A percentile compares a stretch with the other conserved stretches of the same genome.
These are phyloP conservation scores for Casuarius casuarius DNA, from an alignment of 2,113 vertebrate species.

Conservation along the genomic window DNA sequence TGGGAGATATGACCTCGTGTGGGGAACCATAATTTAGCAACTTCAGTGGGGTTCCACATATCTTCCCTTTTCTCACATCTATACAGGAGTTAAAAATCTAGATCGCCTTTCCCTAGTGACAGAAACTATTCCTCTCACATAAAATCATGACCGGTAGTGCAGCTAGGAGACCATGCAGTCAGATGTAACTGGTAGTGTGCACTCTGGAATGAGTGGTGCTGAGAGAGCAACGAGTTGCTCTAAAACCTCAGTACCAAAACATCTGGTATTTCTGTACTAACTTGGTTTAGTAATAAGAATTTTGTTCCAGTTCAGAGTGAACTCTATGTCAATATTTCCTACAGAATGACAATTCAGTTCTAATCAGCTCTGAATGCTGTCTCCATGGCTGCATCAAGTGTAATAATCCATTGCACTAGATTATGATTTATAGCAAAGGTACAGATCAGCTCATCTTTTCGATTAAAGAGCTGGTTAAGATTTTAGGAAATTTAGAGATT, in stretches of 20 bases:
- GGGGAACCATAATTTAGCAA: neutral
- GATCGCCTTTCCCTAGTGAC: neutral
- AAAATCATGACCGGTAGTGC: neutral
- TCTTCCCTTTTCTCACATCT: neutral
- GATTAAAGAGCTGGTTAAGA: neutral
- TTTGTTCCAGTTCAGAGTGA: neutral
- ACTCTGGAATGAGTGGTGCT: neutral
- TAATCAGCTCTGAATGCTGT: rapidly evolving
- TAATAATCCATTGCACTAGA: neutral
- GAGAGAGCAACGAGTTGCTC: neutral
- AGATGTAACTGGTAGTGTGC: neutral
- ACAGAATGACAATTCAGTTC: rapidly evolving
- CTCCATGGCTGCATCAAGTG: neutral
- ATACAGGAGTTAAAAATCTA: neutral
- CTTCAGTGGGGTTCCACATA: neutral
- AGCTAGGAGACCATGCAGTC: neutral
- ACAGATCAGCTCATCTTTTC: neutral
- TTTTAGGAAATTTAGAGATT: neutral
- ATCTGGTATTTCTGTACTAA: neutral
- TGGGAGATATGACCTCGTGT: neutral
- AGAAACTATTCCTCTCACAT: neutral
- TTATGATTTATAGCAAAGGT: neutral
- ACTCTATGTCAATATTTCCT: neutral
- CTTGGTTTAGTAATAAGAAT: neutral
- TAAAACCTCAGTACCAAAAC: neutral